These are phyloP conservation scores for Lutraria lutraria DNA, from an alignment of 2,888 invertebrate species.

Conservation along the genomic window DNA sequence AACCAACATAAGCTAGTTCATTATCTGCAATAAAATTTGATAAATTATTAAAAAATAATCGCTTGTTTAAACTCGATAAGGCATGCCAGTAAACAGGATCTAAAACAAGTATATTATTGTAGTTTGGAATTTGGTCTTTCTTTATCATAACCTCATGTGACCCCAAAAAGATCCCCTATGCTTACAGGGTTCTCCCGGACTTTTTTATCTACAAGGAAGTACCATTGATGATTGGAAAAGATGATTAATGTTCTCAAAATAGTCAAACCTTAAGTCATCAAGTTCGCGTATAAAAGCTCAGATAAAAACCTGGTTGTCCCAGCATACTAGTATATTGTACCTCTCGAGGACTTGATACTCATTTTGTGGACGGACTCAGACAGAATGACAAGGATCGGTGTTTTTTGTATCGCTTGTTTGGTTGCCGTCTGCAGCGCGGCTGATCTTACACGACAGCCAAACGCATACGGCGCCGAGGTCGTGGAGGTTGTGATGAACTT, in stretches of 20 bases:
- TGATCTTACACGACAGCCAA: slow-evolving; percentile 68
- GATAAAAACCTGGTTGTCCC: neutral
- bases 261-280: neutral
- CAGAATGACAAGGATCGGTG: neutral
- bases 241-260: neutral
- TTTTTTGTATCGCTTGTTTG: neutral
- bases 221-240: neutral
- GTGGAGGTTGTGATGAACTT: slow-evolving; percentile 75
- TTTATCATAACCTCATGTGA: neutral
- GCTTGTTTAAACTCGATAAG: neutral
- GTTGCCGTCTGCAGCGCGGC: slow-evolving; percentile 20
- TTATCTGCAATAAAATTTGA: neutral
- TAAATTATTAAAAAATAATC: neutral
- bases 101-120: neutral
- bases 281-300: neutral
- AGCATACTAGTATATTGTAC: neutral
- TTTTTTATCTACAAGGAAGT: slow-evolving; percentile 5
- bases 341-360: neutral
- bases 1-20: neutral
- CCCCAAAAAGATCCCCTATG: neutral
- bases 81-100: neutral
- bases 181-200: neutral
- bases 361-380: neutral
- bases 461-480: slow-evolving; percentile 68
- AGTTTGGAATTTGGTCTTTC: slow-evolving; percentile 3